Percentiles rank a stretch among this genome's conserved stretches.
Conservation (phyloP, 2,888 invertebrate species). For the Glaucopsyche alexis region DNA sequence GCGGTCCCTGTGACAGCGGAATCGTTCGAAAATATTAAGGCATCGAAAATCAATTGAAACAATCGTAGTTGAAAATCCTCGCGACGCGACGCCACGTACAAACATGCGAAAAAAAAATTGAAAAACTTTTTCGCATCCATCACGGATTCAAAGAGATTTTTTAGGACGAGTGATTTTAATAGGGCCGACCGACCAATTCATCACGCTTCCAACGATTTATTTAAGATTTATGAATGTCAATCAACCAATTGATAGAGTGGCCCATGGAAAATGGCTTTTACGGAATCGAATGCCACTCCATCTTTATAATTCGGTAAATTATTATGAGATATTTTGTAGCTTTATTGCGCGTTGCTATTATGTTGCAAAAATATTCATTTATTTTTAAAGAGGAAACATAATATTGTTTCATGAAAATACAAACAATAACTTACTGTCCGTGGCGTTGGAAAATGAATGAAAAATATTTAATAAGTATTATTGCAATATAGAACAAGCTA, state of each 20-base stretch:
- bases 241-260: conserved; percentile 38
- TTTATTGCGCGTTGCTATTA: not conserved
- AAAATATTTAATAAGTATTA: not conserved
- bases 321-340: not conserved
- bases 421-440: not conserved
- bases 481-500: not conserved
- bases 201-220: conserved; percentile 37
- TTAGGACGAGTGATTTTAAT: conserved; percentile 44
- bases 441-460: not conserved
- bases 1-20: conserved; percentile 29
- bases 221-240: conserved; percentile 41
- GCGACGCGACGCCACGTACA: conserved; percentile 32
- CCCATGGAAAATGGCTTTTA: conserved; percentile 17
- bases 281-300: conserved; percentile 19
- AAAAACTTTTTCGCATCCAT: conserved; percentile 45
- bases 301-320: conserved; percentile 17
- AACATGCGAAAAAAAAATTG: conserved; percentile 42
- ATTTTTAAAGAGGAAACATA: not conserved
- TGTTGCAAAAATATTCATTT: not conserved
- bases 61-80: conserved; percentile 39
- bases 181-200: conserved; percentile 39
- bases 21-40: conserved; percentile 37
- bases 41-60: conserved; percentile 41
- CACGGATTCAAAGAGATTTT: conserved; percentile 43
- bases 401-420: not conserved